Conservation (phyloP, 1,140 invertebrate genomes). For the Papilio dardanus region DNA sequence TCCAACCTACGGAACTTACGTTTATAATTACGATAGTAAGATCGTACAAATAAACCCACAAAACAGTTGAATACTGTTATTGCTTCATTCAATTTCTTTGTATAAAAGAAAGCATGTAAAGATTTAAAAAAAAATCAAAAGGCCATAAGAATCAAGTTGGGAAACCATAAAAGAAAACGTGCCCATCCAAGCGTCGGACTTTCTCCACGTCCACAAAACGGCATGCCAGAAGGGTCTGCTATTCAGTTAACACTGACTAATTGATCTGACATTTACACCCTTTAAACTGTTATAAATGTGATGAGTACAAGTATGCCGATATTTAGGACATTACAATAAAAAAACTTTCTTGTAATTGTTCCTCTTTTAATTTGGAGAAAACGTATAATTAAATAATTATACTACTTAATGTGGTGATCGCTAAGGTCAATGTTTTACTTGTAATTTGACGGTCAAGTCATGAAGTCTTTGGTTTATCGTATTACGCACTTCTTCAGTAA, state of each 20-base stretch:
- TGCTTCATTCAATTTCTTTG: neutral
- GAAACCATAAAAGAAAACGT: slow-evolving; percentile 30
- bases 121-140: slow-evolving; percentile 26
- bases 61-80: neutral
- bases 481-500: too few relatives aligned
- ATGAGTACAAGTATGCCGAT: slow-evolving; percentile 23
- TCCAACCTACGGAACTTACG: too few relatives aligned
- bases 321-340: slow-evolving; percentile 17
- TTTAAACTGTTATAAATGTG: slow-evolving; percentile 19
- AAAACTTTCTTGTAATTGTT: slow-evolving; percentile 26
- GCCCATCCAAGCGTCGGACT: slow-evolving; percentile 25
- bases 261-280: slow-evolving; percentile 37
- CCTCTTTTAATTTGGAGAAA: slow-evolving; percentile 23
- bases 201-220: slow-evolving; percentile 25
- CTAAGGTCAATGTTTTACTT: neutral
- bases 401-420: neutral
- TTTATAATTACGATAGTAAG: too few relatives aligned
- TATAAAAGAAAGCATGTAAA: neutral
- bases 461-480: neutral
- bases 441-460: neutral
- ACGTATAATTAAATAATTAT: slow-evolving; percentile 3
- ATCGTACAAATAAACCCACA: neutral
- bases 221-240: slow-evolving; percentile 4
- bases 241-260: slow-evolving; percentile 33
- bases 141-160: slow-evolving; percentile 8